phyloP scores from a whole-genome alignment of 2,888 invertebrate species.

The Argynnis bischoffii region DNA sequence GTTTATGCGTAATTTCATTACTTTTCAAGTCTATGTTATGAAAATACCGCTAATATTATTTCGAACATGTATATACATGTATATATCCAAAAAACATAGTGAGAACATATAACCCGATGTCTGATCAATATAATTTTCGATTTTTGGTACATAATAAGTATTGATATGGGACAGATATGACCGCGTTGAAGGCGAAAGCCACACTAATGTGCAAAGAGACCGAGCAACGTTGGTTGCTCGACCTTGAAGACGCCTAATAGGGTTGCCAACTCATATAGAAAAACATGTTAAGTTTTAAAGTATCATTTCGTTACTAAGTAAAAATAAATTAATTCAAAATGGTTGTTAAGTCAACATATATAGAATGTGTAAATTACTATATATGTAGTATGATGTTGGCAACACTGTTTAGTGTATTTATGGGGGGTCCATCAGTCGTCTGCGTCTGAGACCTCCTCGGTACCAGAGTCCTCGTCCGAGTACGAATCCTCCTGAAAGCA shows the following conservation, averaged over 20 bases:
- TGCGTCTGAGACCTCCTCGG: conserved; percentile 75
- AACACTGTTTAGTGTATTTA: conserved; percentile 52
- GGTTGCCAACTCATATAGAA: conserved; percentile 11
- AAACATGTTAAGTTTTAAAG: neutral
- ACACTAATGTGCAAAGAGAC: conserved; percentile 34
- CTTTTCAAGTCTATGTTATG: conserved; percentile 2
- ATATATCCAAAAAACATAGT: neutral
- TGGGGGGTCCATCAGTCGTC: conserved; percentile 69
- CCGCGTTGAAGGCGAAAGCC: conserved; percentile 39
- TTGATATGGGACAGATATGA: conserved; percentile 59
- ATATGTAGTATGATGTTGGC: conserved; percentile 40
- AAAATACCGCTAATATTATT: neutral
- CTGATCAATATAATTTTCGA: conserved; percentile 2
- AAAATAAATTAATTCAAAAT: conserved; percentile 10
- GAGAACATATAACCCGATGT: conserved; percentile 5
- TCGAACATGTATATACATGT: neutral
- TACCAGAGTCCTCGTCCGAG: conserved; percentile 77
- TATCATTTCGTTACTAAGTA: neutral
- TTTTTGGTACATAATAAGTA: conserved; percentile 43
- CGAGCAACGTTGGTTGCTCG: conserved; percentile 18
- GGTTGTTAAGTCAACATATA: neutral
- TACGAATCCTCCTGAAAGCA: conserved; percentile 81
- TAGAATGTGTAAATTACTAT: conserved; percentile 33
- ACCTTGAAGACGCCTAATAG: conserved; percentile 29
- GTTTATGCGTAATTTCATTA: neutral